Conservation (phyloP, 2,888 invertebrate genomes). For the Parnassius glacialis region DNA sequence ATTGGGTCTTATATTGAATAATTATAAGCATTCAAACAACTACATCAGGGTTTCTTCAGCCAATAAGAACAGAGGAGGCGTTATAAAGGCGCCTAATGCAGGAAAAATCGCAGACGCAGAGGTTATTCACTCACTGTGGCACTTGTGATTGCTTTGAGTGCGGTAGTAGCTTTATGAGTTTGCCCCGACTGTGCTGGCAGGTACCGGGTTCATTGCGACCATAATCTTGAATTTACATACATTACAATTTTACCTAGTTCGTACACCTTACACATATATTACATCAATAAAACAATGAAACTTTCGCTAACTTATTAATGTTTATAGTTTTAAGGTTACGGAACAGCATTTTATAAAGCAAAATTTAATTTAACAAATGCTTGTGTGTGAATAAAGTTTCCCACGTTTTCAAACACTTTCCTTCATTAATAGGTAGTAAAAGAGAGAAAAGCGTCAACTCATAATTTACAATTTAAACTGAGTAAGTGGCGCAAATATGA, state of each 20-base stretch:
- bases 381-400: constrained; percentile 11
- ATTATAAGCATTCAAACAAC: too few relatives aligned
- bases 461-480: too few relatives aligned
- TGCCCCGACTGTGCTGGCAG: not conserved
- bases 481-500: too few relatives aligned
- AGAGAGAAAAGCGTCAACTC: too few relatives aligned
- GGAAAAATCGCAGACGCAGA: not conserved
- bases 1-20: too few relatives aligned
- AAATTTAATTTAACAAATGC: not conserved
- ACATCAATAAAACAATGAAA: constrained; percentile 11
- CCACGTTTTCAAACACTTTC: constrained; percentile 14
- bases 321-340: constrained; percentile 8
- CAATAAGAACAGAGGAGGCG: too few relatives aligned
- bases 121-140: not conserved
- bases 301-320: constrained; percentile 19
- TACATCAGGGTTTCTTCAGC: too few relatives aligned
- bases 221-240: constrained; percentile 8
- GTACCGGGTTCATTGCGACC: constrained; percentile 3
- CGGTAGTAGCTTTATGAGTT: constrained; percentile 3
- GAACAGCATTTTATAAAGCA: constrained; percentile 5
- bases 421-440: constrained; percentile 4
- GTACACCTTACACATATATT: constrained; percentile 10
- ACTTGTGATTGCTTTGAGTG: not conserved
- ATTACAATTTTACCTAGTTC: constrained; percentile 8
- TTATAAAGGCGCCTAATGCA: too few relatives aligned